Conservation (phyloP, 92 coral and sea anemone species). For the Phenganax marumi region DNA sequence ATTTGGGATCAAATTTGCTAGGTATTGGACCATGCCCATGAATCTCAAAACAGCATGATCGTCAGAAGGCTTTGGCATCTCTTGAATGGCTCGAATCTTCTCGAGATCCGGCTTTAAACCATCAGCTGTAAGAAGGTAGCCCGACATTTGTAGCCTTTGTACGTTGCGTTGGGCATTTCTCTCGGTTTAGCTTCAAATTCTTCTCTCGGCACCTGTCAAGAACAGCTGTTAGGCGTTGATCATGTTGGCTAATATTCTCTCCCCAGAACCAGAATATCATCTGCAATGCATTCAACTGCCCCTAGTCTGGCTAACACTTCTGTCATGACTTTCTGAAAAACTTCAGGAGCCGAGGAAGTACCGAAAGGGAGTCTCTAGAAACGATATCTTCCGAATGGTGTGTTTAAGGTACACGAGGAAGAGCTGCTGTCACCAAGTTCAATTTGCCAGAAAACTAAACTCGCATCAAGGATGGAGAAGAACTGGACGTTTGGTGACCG, state of each 20-base stretch:
- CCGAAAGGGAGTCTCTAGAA: not conserved
- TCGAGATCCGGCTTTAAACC: conserved; percentile 52
- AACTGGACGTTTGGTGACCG: not conserved
- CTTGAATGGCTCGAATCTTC: conserved; percentile 45
- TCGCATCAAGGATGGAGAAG: not conserved
- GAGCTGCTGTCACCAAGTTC: conserved; percentile 9
- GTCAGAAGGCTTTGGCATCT: conserved; percentile 40
- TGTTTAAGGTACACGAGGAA: not conserved
- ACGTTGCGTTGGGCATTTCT: conserved; percentile 56
- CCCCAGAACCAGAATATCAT: conserved; percentile 62
- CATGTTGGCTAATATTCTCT: conserved; percentile 46
- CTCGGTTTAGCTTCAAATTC: conserved; percentile 61
- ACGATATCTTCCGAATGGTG: not conserved
- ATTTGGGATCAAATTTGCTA: conserved; percentile 58
- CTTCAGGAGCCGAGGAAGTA: not conserved
- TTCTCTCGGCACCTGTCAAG: conserved; percentile 56
- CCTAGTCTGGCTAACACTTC: not conserved
- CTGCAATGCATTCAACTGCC: conserved; percentile 27
- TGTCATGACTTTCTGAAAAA: not conserved
- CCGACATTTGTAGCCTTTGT: conserved; percentile 43
- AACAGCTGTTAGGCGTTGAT: conserved; percentile 58
- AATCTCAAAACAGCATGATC: conserved; percentile 53
- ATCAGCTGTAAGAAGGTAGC: conserved; percentile 48
- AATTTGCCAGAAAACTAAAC: conserved; percentile 15
- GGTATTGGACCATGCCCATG: conserved; percentile 61